Percentiles rank a stretch among this genome's conserved stretches.
Evolutionary conservation across 2,797 vertebrate genomes (phyloP).

Genomic region (Enteromius treurensis): DNA sequence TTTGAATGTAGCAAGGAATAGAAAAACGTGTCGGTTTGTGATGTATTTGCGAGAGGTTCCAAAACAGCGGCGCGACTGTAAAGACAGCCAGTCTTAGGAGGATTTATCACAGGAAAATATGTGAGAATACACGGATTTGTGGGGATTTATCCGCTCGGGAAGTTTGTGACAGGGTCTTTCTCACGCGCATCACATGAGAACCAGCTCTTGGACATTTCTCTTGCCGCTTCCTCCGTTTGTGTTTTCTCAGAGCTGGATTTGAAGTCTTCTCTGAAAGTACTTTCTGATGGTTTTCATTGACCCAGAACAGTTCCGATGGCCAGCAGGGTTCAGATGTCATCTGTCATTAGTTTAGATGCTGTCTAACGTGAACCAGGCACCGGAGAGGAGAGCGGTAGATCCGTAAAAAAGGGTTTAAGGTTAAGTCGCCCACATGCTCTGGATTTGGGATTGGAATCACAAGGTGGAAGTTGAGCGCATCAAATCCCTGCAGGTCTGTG

Average conservation of each 20-base stretch:
- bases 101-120: constrained; percentile 53
- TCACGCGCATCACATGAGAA: not conserved
- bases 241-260: not conserved
- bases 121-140: constrained; percentile 80
- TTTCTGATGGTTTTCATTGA: not conserved
- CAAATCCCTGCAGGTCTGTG: constrained; percentile 84
- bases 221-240: not conserved
- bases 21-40: constrained; percentile 9
- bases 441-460: constrained; percentile 90
- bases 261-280: not conserved
- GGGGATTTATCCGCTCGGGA: constrained; percentile 67
- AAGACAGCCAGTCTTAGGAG: constrained; percentile 49
- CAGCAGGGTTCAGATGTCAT: not conserved
- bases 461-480: constrained; percentile 86
- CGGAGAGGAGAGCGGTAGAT: constrained; percentile 82
- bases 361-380: constrained; percentile 67
- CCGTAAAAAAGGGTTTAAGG: constrained; percentile 63
- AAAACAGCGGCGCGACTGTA: constrained; percentile 40
- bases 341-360: constrained; percentile 36
- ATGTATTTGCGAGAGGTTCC: not conserved
- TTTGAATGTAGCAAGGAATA: not conserved
- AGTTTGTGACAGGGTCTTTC: constrained; percentile 26
- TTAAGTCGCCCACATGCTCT: constrained; percentile 96
- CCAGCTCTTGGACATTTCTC: not conserved
- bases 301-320: not conserved